phyloP scores from a whole-genome alignment of 2,797 vertebrate species.

The Epinephelus malabaricus region DNA sequence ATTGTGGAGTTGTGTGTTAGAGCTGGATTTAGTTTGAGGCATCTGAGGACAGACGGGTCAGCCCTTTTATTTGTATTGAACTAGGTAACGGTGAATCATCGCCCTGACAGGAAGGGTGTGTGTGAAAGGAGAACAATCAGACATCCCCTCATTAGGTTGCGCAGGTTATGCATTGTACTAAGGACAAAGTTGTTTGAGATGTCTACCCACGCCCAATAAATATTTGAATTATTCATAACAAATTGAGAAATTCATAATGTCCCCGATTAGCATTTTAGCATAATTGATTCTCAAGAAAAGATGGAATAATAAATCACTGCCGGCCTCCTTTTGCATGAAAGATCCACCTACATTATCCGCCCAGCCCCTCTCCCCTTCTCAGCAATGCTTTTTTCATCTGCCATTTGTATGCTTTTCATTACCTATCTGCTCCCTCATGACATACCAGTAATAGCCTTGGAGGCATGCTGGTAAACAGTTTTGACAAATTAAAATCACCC shows the following conservation, averaged over 20 bases:
- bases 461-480: constrained; percentile 88
- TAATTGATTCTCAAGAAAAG: constrained; percentile 84
- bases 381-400: constrained; percentile 76
- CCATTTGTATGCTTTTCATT: constrained; percentile 88
- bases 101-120: constrained; percentile 29
- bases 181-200: constrained; percentile 72
- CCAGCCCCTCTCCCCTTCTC: constrained; percentile 51
- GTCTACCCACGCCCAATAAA: constrained; percentile 75
- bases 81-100: constrained; percentile 54
- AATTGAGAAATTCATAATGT: constrained; percentile 80
- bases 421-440: constrained; percentile 85
- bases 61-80: constrained; percentile 52
- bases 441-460: constrained; percentile 87
- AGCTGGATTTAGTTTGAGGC: constrained; percentile 52
- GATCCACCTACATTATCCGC: constrained; percentile 69
- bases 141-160: constrained; percentile 67
- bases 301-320: constrained; percentile 84
- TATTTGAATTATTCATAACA: constrained; percentile 83
- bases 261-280: constrained; percentile 81
- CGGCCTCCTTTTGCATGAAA: constrained; percentile 71
- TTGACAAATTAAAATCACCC: constrained; percentile 90
- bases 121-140: constrained; percentile 45
- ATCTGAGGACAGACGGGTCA: constrained; percentile 35
- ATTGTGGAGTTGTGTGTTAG: constrained; percentile 40
- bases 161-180: constrained; percentile 66